These are phyloP conservation scores for Armadillidium nasatum DNA, from an alignment of 1,140 invertebrate genomes.

Conservation along the genomic window DNA sequence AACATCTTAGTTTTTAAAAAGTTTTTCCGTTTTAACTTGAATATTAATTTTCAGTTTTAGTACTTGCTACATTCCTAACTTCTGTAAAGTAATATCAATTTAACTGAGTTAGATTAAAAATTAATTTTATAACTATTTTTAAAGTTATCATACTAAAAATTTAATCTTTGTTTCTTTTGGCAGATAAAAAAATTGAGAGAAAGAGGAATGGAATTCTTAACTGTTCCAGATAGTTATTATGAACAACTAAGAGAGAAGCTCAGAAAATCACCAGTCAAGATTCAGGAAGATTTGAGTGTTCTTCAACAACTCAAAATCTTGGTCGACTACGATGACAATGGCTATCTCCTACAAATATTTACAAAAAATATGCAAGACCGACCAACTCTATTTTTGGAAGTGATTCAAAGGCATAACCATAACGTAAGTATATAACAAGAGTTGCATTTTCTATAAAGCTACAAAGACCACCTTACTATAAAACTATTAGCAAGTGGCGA, in stretches of 20 bases:
- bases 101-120: too few relatives aligned
- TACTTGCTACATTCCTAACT: neutral
- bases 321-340: constrained; percentile 96
- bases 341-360: constrained; percentile 97
- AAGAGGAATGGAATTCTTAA: constrained; percentile 84
- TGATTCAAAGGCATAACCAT: constrained; percentile 95
- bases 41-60: neutral
- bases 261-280: constrained; percentile 63
- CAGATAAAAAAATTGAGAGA: constrained; percentile 60
- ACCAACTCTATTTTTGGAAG: constrained; percentile 93
- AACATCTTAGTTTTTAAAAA: too few relatives aligned
- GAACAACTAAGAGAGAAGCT: constrained; percentile 73
- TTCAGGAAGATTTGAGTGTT: constrained; percentile 44
- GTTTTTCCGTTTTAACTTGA: too few relatives aligned
- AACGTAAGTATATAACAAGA: constrained; percentile 66
- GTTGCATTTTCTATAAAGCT: too few relatives aligned
- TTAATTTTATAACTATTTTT: too few relatives aligned
- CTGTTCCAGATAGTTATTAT: constrained; percentile 88
- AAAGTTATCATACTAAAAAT: too few relatives aligned
- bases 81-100: too few relatives aligned
- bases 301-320: constrained; percentile 82
- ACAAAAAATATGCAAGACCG: constrained; percentile 97
- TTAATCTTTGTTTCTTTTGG: neutral
- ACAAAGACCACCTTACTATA: too few relatives aligned
- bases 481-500: too few relatives aligned